Base-by-base conservation (phyloP, 2,797 vertebrate genomes). In the Gadopsis bispinosus region DNA sequence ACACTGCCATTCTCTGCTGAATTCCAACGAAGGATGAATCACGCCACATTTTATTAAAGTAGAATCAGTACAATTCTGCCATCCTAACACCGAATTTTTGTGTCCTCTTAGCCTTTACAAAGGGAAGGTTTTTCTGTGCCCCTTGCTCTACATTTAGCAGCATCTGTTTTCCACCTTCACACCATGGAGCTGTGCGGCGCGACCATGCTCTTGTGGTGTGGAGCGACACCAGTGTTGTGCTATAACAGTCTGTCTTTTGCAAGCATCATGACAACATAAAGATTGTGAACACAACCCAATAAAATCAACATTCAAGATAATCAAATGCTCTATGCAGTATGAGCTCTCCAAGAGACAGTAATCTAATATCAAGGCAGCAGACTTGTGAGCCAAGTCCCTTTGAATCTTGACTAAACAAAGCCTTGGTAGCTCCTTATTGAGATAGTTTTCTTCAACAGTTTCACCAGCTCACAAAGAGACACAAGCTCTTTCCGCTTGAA, bases 91-190 rank as follows among this genome's bases (percentile, higher is more conserved):
- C 51, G 29, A 12, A 53, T 69, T 3, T 47, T 5, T 62, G 31
- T 47, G 54, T 66, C 39, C 48, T 56, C 35, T 19, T 47, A 19
- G 64, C 56, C 22, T 64, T 70, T 48, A 64, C 13, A 31, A 4
- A 26, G n/a, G 33, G 37, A 3, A 17, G 31, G 26, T 41, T 50
- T 31, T 39, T 29, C 48, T 60, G 51, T 69, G 64, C 6, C 45
- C 33, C 4, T 67, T 63, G 56, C 45, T 80, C 60, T 76, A 63
- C 59, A 69, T 33, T 73, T 70, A 78, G 70, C 64, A 70, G 2
- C 43, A 41, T 43, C 26, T 67, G 62, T 70, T 84, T 79, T 65
- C 65, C 65, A 62, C 50, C 43, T 70, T 81, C 73, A 69, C 59
- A 68, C 58, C 62, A 62, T 67, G 72, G 66, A 81, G 60, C 47